Evolutionary conservation across 1,140 invertebrate species (phyloP).

Genomic region (Drosophila littoralis): DNA sequence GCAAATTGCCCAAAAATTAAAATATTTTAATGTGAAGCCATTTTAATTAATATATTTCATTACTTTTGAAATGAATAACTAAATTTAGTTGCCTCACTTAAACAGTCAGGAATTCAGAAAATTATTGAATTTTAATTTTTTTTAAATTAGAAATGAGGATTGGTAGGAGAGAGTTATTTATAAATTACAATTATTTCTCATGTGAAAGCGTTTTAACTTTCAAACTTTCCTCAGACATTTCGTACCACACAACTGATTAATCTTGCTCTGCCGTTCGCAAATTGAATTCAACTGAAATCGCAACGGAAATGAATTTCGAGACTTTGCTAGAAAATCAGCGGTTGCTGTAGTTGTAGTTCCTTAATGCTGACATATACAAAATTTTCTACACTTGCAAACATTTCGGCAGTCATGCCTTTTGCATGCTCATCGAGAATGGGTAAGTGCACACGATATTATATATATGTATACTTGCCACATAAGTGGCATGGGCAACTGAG

Average conservation of each 20-base stretch:
- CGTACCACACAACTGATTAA: constrained; percentile 17
- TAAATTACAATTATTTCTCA: too few species aligned
- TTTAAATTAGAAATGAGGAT: too few species aligned
- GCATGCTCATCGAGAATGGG: constrained; percentile 28
- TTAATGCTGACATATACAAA: constrained; percentile 14
- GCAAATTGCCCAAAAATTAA: neutral
- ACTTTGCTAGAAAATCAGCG: constrained; percentile 12
- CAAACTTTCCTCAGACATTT: neutral
- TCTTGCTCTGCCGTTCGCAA: constrained; percentile 5
- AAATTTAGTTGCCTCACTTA: too few species aligned
- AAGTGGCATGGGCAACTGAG: constrained; percentile 3
- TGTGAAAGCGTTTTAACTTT: neutral
- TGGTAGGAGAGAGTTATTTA: too few species aligned
- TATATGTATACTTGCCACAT: constrained; percentile 3
- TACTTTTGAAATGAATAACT: too few species aligned
- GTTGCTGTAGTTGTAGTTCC: constrained; percentile 2
- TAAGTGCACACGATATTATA: neutral
- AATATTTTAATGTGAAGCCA: too few species aligned
- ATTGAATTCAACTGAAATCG: constrained; percentile 22
- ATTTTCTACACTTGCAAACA: constrained; percentile 17
- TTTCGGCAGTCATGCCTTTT: constrained; percentile 12
- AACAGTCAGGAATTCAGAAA: too few species aligned
- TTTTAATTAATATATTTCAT: too few species aligned
- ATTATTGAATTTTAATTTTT: too few species aligned
- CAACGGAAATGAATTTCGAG: constrained; percentile 36